Evolutionary conservation across 2,797 vertebrate genomes (phyloP), one percentile per base, ranked within the genome.

Genomic region (Bradypus variegatus): DNA sequence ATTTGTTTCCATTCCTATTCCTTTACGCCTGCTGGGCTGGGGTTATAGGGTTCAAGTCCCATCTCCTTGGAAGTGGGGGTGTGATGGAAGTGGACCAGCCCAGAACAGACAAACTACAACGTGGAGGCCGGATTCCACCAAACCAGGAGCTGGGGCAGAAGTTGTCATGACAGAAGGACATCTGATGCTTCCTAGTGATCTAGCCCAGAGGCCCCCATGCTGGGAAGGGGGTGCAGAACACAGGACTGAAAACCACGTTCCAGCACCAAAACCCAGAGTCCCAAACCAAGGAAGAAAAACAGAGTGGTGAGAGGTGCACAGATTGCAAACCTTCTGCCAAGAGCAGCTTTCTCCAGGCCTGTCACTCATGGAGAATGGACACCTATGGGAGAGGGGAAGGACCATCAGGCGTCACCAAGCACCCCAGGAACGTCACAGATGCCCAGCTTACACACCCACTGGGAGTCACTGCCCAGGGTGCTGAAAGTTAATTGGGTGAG

Each of bases 51-150:
- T 53, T 23, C 73, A 41, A 53, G 67, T 21, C 2, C 29, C 7
- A 6, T 69, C 14, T 72, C n/a, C 6, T 0, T 1, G 2, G 3
- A 21, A 13, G 13, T 33, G 36, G 9, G 3, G 21, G 55, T 55
- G 41, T 13, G 90, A 55, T 6, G 31, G n/a, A n/a, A 64, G 12
- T 23, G 27, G 36, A 15, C 13, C 64, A 53, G 36, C 38, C 29
- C 19, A 72, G 64, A 10, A 45, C 29, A 64, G 67, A 86, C 69
- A 36, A 75, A 64, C 38, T 14, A 7, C 25, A 5, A 18, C 6
- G 38, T 48, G 55, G 27, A 60, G 58, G 38, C 23, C 80, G 33
- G 55, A 79, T 45, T 48, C n/a, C 48, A 41, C 18, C 25, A 31
- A 50, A n/a, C 18, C 69, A 16, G 58, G 2, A 23, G 38, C 31